A percentile compares a stretch with the other conserved stretches of the same genome.
These are phyloP conservation scores for Stichodactyla mertensii DNA, from an alignment of 64 coral and sea anemone species.

Conservation along the genomic window DNA sequence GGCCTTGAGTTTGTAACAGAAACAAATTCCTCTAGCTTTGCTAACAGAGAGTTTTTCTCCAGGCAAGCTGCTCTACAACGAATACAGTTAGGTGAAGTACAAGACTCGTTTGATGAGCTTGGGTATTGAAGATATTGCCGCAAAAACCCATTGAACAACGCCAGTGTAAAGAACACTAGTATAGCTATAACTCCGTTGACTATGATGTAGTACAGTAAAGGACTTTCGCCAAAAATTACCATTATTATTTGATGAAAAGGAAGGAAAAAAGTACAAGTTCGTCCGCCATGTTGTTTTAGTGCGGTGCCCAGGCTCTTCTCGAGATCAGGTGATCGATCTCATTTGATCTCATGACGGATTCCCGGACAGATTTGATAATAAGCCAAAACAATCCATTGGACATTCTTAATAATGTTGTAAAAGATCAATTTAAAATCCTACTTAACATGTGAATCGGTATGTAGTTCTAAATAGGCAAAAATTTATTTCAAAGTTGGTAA, in stretches of 20 bases:
- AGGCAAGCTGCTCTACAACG: slow-evolving; percentile 33
- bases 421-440: too few species aligned
- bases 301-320: background rate
- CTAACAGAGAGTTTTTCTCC: slow-evolving; percentile 15
- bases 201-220: slow-evolving; percentile 4
- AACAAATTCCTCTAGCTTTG: slow-evolving; percentile 51
- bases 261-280: background rate
- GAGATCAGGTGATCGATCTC: background rate
- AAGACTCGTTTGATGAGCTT: slow-evolving; percentile 25
- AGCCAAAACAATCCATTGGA: too few species aligned
- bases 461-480: background rate
- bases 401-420: too few species aligned
- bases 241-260: background rate
- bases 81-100: slow-evolving; percentile 68
- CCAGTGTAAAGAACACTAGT: slow-evolving; percentile 17
- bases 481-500: background rate
- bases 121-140: background rate
- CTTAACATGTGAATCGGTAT: too few species aligned
- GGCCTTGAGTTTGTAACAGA: slow-evolving; percentile 4
- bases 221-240: background rate
- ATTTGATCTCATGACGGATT: background rate
- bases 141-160: slow-evolving; percentile 24
- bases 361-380: too few species aligned
- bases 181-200: slow-evolving; percentile 43
- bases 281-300: slow-evolving; percentile 4